Conservation (phyloP, 2,888 invertebrate genomes). For the Drosophila meridiana region DNA sequence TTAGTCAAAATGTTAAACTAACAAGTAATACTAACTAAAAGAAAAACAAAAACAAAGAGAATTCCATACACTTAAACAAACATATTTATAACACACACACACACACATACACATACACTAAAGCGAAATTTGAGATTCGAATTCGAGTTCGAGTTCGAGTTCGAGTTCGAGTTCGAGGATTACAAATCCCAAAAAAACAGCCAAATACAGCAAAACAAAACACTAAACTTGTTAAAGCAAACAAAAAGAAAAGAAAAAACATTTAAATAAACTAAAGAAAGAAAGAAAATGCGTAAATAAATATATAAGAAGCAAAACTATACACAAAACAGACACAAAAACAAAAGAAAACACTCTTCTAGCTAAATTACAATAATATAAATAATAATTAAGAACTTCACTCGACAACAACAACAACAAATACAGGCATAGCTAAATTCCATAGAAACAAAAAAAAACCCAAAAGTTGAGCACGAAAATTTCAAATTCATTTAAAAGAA, state of each 20-base stretch:
- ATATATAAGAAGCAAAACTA: conserved; percentile 45
- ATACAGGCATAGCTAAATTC: conserved; percentile 58
- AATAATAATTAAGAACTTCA: conserved; percentile 65
- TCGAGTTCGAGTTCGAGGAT: conserved; percentile 20
- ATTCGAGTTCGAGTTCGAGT: conserved; percentile 15
- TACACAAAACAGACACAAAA: conserved; percentile 29
- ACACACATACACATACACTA: conserved; percentile 24
- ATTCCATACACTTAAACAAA: conserved; percentile 58
- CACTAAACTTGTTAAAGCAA: conserved; percentile 48
- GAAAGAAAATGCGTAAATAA: conserved; percentile 34
- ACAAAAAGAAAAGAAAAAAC: conserved; percentile 19
- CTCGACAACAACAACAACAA: conserved; percentile 48
- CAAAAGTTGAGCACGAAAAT: conserved; percentile 47
- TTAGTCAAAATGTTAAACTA: conserved; percentile 71
- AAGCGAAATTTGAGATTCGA: conserved; percentile 20
- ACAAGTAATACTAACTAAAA: conserved; percentile 52
- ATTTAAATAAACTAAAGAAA: conserved; percentile 56
- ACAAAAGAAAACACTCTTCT: conserved; percentile 52
- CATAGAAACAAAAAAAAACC: conserved; percentile 32
- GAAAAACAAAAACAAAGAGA: conserved; percentile 24
- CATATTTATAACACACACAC: conserved; percentile 22
- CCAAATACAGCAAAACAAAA: conserved; percentile 45
- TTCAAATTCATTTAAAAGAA: conserved; percentile 31
- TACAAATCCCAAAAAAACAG: conserved; percentile 53
- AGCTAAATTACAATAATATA: conserved; percentile 77